Evolutionary conservation across 2,797 vertebrate species (phyloP), one percentile per base, ranked within the genome.

Genomic region (Hippopotamyrus pictus): DNA sequence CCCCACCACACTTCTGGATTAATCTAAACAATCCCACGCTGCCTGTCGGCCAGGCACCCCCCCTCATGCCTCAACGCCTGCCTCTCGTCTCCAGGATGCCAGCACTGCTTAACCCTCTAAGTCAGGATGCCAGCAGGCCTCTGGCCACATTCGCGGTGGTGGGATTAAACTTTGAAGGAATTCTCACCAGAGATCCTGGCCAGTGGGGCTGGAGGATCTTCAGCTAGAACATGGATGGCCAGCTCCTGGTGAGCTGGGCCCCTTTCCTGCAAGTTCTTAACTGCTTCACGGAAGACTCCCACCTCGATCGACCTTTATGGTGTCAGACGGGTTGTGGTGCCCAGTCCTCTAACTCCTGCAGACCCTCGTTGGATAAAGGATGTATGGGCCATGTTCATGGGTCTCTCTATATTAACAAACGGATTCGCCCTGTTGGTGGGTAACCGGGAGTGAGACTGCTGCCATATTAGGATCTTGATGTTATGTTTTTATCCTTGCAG

Each of bases 1-100:
- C 73, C 33, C 6, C 73, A 83, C 22, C 41, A 84, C 86, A 88
- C 53, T 88, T 79, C 87, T 90, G 88, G 90, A 90, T 90, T 90
- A 88, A 83, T 88, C 50, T 88, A 51, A 90, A 90, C 65, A 53
- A 22, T 69, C 29, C 69, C 44, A 54, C 53, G 62, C 65, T 69
- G 62, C 11, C 62, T 11, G 25, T 29, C 25, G 62, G 25, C 62
- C 25, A 79, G 73, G 50, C 84, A 48, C 46, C 69, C 51, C 87
- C 82, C 69, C 9, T n/a, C 48, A 89, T 85, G 54, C 88, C 85
- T 51, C 53, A 54, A 19, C n/a, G 46, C 6, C 51, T 29, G 53
- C 76, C 76, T 65, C 87, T 17, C 83, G 2, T 76, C 57, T 62
- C 29, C 84, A 65, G 83, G 69, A 89, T 89, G 62, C 84, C 44